Conservation (phyloP, 2,888 invertebrate genomes). For the Apodemia hepburni region DNA sequence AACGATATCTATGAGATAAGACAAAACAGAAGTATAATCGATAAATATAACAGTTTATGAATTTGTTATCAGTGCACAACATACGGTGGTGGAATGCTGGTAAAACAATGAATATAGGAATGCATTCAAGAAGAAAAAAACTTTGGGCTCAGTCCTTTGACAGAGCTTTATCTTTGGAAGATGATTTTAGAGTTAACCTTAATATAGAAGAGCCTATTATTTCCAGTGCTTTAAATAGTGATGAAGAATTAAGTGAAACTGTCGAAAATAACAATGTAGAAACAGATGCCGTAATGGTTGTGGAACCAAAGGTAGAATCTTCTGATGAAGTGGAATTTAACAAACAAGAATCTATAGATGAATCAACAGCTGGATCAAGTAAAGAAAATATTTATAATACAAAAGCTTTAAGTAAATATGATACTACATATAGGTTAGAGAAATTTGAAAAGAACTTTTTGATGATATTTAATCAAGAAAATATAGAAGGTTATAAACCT, state of each 20-base stretch:
- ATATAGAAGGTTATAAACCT: conserved; percentile 44
- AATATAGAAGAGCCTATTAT: background rate
- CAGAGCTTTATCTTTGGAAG: conserved; percentile 5
- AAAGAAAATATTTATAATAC: conserved; percentile 24
- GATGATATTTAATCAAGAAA: conserved; percentile 57
- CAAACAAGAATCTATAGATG: conserved; percentile 1
- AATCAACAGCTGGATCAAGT: conserved; percentile 18
- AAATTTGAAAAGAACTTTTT: conserved; percentile 54
- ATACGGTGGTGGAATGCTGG: background rate
- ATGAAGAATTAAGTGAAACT: conserved; percentile 2
- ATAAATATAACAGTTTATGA: conserved; percentile 2
- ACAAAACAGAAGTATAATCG: conserved; percentile 13
- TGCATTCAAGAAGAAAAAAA: conserved; percentile 3
- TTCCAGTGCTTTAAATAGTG: conserved; percentile 1
- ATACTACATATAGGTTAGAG: conserved; percentile 55
- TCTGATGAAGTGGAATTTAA: background rate
- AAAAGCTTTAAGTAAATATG: conserved; percentile 45
- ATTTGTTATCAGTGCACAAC: conserved; percentile 4
- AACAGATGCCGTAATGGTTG: background rate
- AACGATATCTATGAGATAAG: conserved; percentile 6
- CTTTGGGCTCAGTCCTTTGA: conserved; percentile 1
- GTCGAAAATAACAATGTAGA: background rate
- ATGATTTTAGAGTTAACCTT: background rate
- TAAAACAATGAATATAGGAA: background rate
- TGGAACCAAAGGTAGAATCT: conserved; percentile 1